These are phyloP conservation scores for Erythrocercus mccallii DNA, from an alignment of 2,113 vertebrate genomes.

Conservation along the genomic window DNA sequence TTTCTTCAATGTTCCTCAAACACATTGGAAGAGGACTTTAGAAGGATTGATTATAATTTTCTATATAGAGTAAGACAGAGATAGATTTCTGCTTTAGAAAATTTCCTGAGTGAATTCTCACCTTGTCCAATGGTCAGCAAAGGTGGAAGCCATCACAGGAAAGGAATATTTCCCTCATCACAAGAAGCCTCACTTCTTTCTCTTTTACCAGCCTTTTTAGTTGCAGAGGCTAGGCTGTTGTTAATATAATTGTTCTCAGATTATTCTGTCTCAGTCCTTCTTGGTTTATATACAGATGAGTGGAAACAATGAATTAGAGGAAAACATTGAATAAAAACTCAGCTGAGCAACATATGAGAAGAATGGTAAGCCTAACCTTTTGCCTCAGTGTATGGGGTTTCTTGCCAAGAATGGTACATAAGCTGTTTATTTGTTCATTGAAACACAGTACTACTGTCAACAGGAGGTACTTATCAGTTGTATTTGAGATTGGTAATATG, in stretches of 20 bases:
- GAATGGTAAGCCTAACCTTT: background rate
- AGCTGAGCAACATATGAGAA: background rate
- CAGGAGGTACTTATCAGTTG: conserved; percentile 72
- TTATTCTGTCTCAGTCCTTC: background rate
- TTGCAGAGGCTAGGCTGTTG: background rate
- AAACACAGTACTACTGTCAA: conserved; percentile 72
- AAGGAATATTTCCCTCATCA: background rate
- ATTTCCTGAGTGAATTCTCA: background rate
- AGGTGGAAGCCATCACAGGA: background rate
- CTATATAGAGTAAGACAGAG: background rate
- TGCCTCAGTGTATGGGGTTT: conserved; percentile 62
- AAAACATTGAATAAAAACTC: background rate
- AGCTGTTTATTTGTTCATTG: conserved; percentile 80
- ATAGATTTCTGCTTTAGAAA: background rate
- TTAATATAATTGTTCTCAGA: background rate
- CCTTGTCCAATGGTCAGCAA: background rate
- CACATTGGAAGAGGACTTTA: background rate
- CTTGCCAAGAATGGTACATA: conserved; percentile 75
- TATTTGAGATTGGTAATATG: conserved; percentile 71
- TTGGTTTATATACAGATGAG: background rate
- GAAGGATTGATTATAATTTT: background rate
- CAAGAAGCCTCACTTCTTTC: background rate
- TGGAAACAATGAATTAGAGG: background rate
- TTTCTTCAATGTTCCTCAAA: background rate
- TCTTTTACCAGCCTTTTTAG: background rate